These are phyloP conservation scores for Onychomys leucogaster DNA, from an alignment of 2,797 vertebrate species.

Conservation along the genomic window DNA sequence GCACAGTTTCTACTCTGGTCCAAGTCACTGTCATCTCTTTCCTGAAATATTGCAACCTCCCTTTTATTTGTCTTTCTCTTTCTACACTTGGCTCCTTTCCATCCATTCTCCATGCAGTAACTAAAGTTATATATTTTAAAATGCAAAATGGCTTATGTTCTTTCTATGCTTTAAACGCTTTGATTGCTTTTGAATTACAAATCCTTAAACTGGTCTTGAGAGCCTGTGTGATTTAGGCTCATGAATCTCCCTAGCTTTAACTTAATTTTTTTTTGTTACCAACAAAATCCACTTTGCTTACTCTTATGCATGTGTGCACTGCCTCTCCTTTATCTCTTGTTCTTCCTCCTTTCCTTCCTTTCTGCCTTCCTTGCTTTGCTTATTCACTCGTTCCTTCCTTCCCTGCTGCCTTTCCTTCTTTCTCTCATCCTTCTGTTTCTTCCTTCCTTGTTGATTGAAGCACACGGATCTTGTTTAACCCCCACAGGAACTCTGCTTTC, in stretches of 20 bases:
- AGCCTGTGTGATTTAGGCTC: background rate
- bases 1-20: background rate
- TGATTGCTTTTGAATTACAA: background rate
- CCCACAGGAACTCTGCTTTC: background rate
- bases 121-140: constrained; percentile 22
- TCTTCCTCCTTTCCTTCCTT: fast-evolving
- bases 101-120: background rate
- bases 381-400: fast-evolving
- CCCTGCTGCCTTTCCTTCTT: fast-evolving
- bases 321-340: too few relatives aligned
- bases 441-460: background rate
- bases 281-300: background rate
- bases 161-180: background rate
- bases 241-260: background rate
- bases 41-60: background rate
- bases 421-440: fast-evolving
- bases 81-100: background rate
- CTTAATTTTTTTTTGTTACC: background rate
- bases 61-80: background rate
- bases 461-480: background rate
- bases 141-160: background rate
- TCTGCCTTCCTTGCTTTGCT: fast-evolving
- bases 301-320: too few relatives aligned
- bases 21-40: constrained; percentile 46
- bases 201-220: background rate